Evolutionary conservation across 2,113 vertebrate species (phyloP).

Genomic region (Xiphorhynchus elegans): DNA sequence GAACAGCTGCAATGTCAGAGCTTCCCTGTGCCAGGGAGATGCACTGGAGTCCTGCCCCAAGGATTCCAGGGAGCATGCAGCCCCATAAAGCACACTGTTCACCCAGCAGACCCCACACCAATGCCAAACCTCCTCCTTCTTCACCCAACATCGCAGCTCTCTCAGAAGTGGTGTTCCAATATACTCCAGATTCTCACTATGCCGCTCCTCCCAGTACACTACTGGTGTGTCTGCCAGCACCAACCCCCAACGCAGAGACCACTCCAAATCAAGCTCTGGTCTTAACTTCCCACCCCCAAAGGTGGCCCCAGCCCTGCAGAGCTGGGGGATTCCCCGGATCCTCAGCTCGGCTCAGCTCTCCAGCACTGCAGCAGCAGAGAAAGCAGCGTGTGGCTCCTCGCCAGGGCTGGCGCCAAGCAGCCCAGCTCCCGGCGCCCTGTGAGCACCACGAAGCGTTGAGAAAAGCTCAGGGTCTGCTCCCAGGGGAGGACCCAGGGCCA

Average conservation of each 20-base stretch:
- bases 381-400: background rate
- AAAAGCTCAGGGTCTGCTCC: conserved; percentile 22
- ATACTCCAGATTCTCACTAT: fast-evolving
- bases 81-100: fast-evolving
- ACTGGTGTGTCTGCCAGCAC: background rate
- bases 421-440: background rate
- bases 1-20: background rate
- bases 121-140: background rate
- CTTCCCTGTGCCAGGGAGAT: background rate
- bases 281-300: background rate
- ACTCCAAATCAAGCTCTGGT: background rate
- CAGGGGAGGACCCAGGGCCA: background rate
- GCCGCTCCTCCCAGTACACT: fast-evolving
- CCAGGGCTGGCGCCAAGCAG: conserved; percentile 47
- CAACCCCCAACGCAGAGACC: fast-evolving
- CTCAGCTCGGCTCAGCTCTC: background rate
- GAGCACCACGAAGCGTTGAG: background rate
- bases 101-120: fast-evolving
- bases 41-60: background rate
- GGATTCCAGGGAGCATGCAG: background rate
- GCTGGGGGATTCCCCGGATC: background rate
- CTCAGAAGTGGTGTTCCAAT: too few species aligned
- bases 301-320: background rate
- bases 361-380: background rate
- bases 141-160: fast-evolving